phyloP scores from a whole-genome alignment of 2,888 invertebrate genomes.

The Catocala sponsa region DNA sequence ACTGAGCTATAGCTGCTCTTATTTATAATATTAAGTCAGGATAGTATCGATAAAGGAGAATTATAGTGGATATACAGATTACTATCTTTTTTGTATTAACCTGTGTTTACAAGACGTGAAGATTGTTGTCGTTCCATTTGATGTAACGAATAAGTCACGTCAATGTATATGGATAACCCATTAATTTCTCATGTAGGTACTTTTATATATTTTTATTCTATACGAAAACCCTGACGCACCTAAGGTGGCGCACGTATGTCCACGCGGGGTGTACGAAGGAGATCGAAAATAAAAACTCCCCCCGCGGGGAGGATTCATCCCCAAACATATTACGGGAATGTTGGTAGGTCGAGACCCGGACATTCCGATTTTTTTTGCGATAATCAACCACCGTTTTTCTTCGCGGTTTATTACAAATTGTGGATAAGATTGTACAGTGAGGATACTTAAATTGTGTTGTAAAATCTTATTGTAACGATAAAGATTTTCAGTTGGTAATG shows the following conservation, averaged over 20 bases:
- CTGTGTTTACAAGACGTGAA: no score
- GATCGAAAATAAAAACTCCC: conserved; percentile 83
- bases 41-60: no score
- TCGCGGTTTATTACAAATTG: conserved; percentile 40
- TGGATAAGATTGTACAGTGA: conserved; percentile 33
- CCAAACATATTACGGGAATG: conserved; percentile 83
- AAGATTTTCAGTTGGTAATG: conserved; percentile 19
- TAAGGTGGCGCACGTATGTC: conserved; percentile 75
- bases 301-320: conserved; percentile 73
- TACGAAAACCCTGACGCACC: conserved; percentile 64
- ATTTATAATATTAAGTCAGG: no score
- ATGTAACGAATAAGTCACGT: no score
- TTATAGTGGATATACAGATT: no score
- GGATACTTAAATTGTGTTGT: conserved; percentile 33
- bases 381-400: conserved; percentile 64
- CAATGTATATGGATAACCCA: no score
- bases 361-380: conserved; percentile 73
- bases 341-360: conserved; percentile 70
- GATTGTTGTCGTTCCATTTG: no score
- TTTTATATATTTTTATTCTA: conserved; percentile 40
- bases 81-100: no score
- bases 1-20: no score
- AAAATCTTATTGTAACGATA: conserved; percentile 43
- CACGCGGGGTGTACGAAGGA: conserved; percentile 70
- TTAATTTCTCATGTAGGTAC: no score